Evolutionary conservation across 2,888 invertebrate species (phyloP).

Genomic region (Heterodera filipjevi): DNA sequence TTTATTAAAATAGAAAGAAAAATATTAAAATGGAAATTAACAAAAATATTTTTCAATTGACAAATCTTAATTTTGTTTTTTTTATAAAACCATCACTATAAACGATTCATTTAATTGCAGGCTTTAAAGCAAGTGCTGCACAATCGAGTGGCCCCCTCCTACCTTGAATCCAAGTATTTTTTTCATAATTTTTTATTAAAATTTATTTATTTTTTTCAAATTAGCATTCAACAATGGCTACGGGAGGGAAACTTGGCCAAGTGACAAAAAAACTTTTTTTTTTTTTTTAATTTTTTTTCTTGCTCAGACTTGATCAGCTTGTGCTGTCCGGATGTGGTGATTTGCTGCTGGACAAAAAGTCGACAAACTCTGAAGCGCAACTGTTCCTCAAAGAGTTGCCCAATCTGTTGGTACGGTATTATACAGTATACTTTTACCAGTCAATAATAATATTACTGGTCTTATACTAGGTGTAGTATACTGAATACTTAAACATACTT

Average conservation of each 20-base stretch:
- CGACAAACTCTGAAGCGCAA: conserved; percentile 56
- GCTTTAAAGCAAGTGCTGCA: conserved; percentile 55
- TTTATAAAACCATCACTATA: conserved; percentile 34
- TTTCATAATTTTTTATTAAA: background rate
- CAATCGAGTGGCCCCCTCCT: conserved; percentile 65
- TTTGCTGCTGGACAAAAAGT: conserved; percentile 72
- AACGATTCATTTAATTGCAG: background rate
- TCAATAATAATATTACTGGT: too few species aligned
- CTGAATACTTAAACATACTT: too few species aligned
- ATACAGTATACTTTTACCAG: background rate
- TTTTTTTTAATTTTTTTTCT: background rate
- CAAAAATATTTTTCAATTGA: too few species aligned
- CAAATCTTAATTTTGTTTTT: too few species aligned
- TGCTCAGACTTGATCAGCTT: conserved; percentile 53
- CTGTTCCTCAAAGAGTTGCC: conserved; percentile 53
- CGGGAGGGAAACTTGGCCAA: conserved; percentile 75
- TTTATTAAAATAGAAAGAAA: too few species aligned
- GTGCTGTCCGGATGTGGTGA: conserved; percentile 75
- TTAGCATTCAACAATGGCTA: conserved; percentile 85
- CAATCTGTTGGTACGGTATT: conserved; percentile 42
- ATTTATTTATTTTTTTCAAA: background rate
- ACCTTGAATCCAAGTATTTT: conserved; percentile 72
- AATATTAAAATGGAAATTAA: too few species aligned
- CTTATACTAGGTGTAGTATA: too few species aligned
- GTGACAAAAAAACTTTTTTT: conserved; percentile 53